phyloP scores from a whole-genome alignment of 2,888 invertebrate genomes.

The Schizotus pectinicornis region DNA sequence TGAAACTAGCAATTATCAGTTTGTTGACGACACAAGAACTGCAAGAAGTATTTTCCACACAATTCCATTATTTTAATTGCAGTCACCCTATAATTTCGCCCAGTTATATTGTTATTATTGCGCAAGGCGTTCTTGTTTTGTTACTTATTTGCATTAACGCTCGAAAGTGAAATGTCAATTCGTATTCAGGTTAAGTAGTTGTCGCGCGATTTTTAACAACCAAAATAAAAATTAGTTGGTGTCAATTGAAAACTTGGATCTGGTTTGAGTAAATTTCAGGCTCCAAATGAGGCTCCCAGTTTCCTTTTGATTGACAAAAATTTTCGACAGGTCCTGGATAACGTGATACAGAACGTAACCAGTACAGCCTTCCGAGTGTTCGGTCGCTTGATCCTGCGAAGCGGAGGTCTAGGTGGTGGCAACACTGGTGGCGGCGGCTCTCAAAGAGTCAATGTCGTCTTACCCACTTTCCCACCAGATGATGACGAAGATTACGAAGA shows the following conservation, averaged over 20 bases:
- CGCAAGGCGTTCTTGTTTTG: background rate
- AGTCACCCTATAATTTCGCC: no score
- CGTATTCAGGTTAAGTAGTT: background rate
- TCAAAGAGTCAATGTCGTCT: constrained; percentile 66
- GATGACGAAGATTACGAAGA: constrained; percentile 67
- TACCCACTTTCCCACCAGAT: constrained; percentile 73
- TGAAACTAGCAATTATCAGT: no score
- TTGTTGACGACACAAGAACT: no score
- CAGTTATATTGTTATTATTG: background rate
- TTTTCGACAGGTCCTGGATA: constrained; percentile 72
- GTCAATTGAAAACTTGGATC: no score
- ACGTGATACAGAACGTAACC: constrained; percentile 77
- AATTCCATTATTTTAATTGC: no score
- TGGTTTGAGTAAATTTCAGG: no score
- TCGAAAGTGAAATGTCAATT: constrained; percentile 1
- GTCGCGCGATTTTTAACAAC: background rate
- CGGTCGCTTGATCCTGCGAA: constrained; percentile 73
- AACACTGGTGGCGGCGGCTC: constrained; percentile 55
- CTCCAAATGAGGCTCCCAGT: background rate
- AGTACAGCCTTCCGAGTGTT: constrained; percentile 76
- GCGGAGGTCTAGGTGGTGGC: constrained; percentile 63
- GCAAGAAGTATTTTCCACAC: no score
- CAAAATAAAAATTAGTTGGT: background rate
- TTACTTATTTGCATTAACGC: background rate
- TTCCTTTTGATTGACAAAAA: background rate